Evolutionary conservation across 2,113 vertebrate genomes (phyloP).

Genomic region (Sclerurus mexicanus): DNA sequence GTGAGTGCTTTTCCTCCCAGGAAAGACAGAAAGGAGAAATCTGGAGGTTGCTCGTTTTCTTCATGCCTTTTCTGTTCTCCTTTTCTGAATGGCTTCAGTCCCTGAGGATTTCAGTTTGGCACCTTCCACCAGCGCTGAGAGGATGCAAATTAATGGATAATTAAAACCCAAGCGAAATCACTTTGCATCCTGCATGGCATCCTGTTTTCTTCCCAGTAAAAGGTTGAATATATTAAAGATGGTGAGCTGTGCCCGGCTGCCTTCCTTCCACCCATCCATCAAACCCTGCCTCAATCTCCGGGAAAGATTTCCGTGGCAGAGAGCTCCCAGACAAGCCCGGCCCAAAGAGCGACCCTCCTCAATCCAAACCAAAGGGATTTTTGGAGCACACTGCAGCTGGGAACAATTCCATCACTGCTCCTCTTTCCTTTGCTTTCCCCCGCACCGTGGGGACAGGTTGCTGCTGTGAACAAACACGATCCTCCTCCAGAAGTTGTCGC

Average conservation of each 20-base stretch:
- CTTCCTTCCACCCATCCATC: background rate
- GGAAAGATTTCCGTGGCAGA: background rate
- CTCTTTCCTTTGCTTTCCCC: background rate
- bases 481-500: slow-evolving; percentile 89
- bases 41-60: background rate
- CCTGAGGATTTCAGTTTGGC: background rate
- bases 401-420: background rate
- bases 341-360: background rate
- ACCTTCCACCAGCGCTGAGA: background rate
- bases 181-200: background rate
- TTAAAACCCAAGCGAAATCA: slow-evolving; percentile 29
- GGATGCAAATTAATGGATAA: slow-evolving; percentile 7
- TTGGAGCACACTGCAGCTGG: background rate
- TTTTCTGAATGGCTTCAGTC: background rate
- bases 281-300: background rate
- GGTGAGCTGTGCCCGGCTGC: background rate
- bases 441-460: slow-evolving; percentile 76
- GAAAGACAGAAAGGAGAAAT: background rate
- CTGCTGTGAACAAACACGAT: slow-evolving; percentile 81
- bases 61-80: background rate
- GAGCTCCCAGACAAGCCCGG: background rate
- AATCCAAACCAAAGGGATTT: background rate
- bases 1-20: background rate
- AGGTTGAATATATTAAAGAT: background rate
- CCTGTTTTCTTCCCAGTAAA: background rate